Percentiles rank a stretch among this genome's conserved stretches.
These are phyloP conservation scores for Pasiphila rectangulata DNA, from an alignment of 2,888 invertebrate genomes.

Conservation along the genomic window DNA sequence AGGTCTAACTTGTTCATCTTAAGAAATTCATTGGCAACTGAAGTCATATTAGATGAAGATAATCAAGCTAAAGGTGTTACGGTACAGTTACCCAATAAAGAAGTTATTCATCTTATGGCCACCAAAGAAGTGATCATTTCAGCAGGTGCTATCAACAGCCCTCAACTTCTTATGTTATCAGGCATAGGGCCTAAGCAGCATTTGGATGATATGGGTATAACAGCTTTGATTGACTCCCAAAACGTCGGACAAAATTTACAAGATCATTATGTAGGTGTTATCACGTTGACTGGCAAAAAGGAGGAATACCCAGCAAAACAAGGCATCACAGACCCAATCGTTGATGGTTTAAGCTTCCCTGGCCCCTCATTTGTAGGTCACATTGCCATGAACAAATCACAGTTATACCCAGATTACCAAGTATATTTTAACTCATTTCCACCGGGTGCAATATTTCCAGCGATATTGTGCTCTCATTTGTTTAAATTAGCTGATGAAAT, in stretches of 20 bases:
- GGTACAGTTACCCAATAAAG: slow-evolving; percentile 30
- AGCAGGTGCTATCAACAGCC: slow-evolving; percentile 45
- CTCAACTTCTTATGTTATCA: slow-evolving; percentile 46
- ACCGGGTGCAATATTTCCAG: slow-evolving; percentile 9
- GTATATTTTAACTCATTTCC: slow-evolving; percentile 23
- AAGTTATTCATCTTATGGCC: slow-evolving; percentile 27
- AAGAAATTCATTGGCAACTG: slow-evolving; percentile 38
- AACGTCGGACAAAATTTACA: slow-evolving; percentile 45
- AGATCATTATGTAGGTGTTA: slow-evolving; percentile 38
- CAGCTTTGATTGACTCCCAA: slow-evolving; percentile 35
- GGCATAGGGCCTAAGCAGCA: slow-evolving; percentile 45
- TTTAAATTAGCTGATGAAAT: slow-evolving; percentile 18
- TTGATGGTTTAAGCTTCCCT: slow-evolving; percentile 25
- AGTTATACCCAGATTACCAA: slow-evolving; percentile 45
- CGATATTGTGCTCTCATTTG: slow-evolving; percentile 20
- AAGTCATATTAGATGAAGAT: slow-evolving; percentile 36
- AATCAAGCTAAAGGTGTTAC: slow-evolving; percentile 38
- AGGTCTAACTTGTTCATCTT: slow-evolving; percentile 40
- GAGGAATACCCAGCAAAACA: slow-evolving; percentile 5
- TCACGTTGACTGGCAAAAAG: slow-evolving; percentile 35
- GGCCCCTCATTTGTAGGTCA: slow-evolving; percentile 27
- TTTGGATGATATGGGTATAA: slow-evolving; percentile 36
- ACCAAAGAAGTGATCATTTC: slow-evolving; percentile 44
- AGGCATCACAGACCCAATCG: slow-evolving; percentile 29
- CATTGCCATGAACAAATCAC: slow-evolving; percentile 36